Conservation (phyloP, 2,113 vertebrate genomes). For the Brachyhypopomus gauderio region DNA sequence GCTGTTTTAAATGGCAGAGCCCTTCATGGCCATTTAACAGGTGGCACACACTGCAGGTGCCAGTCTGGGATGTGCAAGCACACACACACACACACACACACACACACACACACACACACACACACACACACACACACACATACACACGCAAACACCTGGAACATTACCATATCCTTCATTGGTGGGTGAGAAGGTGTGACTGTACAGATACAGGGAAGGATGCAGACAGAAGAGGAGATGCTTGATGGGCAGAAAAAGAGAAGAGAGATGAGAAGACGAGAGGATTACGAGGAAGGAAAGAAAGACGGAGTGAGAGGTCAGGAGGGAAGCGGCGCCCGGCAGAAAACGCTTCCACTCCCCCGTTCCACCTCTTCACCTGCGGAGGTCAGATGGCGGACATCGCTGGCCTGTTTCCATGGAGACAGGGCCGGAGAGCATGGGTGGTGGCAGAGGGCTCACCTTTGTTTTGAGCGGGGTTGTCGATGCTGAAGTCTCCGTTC, state of each 20-base stretch:
- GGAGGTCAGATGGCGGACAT: constrained; percentile 53
- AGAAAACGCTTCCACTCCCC: constrained; percentile 10
- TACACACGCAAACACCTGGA: not conserved
- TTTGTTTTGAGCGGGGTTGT: constrained; percentile 97
- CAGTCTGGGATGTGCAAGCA: not conserved
- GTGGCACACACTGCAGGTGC: constrained; percentile 15
- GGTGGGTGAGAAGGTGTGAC: not conserved
- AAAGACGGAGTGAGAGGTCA: constrained; percentile 23
- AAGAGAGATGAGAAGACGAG: not conserved
- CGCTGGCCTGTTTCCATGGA: constrained; percentile 73
- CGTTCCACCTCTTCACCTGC: constrained; percentile 49
- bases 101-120: constrained; percentile 12
- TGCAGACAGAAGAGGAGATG: not conserved
- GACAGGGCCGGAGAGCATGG: constrained; percentile 67
- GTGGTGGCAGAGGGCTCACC: constrained; percentile 74
- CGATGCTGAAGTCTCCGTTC: constrained; percentile 98
- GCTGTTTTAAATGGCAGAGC: constrained; percentile 16
- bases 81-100: constrained; percentile 9
- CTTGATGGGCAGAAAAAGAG: not conserved
- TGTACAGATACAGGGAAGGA: not conserved
- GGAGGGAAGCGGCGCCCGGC: constrained; percentile 65
- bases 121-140: constrained; percentile 9
- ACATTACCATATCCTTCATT: not conserved
- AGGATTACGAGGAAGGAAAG: not conserved
- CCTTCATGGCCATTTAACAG: constrained; percentile 26